Evolutionary conservation across 2,113 vertebrate genomes (phyloP).

Genomic region (Passer montanus): DNA sequence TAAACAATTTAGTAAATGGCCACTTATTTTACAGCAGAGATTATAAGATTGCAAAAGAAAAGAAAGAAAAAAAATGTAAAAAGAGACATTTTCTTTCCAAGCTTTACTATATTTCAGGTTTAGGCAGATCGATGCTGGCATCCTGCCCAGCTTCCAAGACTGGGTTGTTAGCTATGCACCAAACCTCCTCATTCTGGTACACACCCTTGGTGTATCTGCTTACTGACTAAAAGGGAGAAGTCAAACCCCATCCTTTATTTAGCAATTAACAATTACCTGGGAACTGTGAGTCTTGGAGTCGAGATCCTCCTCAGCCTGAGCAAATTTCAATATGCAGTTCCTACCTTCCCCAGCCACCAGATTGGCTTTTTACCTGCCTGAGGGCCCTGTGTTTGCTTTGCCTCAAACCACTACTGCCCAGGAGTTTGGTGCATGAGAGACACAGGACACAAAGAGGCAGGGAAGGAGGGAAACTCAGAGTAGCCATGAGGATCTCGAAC

Average conservation of each 20-base stretch:
- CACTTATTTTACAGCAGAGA: not conserved
- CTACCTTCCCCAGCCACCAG: not conserved
- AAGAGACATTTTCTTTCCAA: not conserved
- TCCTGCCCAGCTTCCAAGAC: not conserved
- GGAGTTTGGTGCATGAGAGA: not conserved
- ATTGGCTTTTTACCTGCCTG: not conserved
- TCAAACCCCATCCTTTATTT: not conserved
- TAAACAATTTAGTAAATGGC: not conserved
- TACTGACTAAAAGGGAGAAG: not conserved
- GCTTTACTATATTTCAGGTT: not conserved
- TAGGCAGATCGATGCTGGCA: not conserved
- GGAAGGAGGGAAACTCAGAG: not conserved
- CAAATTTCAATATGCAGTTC: not conserved
- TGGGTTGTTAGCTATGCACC: not conserved
- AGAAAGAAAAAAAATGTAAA: not conserved
- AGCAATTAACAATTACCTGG: not conserved
- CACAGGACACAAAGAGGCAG: accelerated
- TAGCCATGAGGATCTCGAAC: not conserved
- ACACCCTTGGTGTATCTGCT: not conserved
- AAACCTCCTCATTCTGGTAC: not conserved
- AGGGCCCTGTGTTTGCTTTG: not conserved
- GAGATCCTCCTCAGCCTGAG: not conserved
- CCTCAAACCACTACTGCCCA: not conserved
- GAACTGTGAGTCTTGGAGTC: not conserved
- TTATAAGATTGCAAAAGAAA: not conserved